phyloP scores from a whole-genome alignment of 2,888 invertebrate genomes.

The Cylloceria caligata region DNA sequence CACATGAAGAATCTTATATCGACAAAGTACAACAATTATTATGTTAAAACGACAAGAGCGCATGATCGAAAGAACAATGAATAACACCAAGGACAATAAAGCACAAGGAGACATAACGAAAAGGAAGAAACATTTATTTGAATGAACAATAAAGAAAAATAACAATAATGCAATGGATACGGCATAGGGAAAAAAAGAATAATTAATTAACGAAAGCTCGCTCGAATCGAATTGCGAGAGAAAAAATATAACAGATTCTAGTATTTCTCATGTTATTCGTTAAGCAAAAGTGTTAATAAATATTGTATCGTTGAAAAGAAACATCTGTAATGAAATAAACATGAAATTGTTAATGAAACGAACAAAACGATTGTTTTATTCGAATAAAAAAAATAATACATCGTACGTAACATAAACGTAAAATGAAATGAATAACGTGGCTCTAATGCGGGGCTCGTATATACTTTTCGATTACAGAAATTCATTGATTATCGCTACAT shows the following conservation, averaged over 20 bases:
- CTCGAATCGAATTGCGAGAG: too few relatives aligned
- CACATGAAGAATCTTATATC: background rate
- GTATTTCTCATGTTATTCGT: constrained; percentile 21
- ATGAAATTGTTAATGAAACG: constrained; percentile 60
- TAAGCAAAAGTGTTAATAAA: constrained; percentile 35
- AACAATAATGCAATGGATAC: background rate
- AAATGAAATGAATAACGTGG: constrained; percentile 12
- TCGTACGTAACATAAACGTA: too few relatives aligned
- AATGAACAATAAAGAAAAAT: constrained; percentile 51
- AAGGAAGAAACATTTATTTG: constrained; percentile 65
- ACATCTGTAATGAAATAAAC: constrained; percentile 28
- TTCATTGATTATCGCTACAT: constrained; percentile 55
- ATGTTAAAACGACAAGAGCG: background rate
- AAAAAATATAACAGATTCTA: constrained; percentile 22
- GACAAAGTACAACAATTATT: background rate
- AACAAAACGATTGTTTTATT: constrained; percentile 25
- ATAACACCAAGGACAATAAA: constrained; percentile 14
- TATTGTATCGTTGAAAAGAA: constrained; percentile 30
- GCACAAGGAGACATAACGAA: constrained; percentile 32
- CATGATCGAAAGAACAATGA: constrained; percentile 6
- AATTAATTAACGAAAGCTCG: constrained; percentile 52
- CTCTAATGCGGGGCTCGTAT: constrained; percentile 18
- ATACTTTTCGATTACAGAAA: constrained; percentile 46
- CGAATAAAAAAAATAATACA: too few relatives aligned
- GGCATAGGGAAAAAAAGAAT: background rate